phyloP scores from a whole-genome alignment of 2,888 invertebrate genomes.

The Eupithecia exiguata region DNA sequence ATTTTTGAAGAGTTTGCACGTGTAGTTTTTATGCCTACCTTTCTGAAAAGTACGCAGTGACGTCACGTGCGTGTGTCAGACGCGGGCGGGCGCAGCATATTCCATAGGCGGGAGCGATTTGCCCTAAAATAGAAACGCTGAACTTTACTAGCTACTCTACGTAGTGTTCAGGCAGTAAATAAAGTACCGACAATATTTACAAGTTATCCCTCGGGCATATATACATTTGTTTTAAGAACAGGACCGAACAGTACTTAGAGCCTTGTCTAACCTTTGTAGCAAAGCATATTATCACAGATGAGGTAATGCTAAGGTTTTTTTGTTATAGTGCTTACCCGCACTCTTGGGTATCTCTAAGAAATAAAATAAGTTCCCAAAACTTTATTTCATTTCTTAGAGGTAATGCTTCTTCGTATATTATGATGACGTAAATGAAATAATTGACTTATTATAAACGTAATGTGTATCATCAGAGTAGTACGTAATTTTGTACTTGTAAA shows the following conservation, averaged over 20 bases:
- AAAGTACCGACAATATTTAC: background rate
- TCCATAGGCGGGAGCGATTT: constrained; percentile 13
- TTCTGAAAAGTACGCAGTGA: constrained; percentile 38
- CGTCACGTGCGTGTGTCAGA: constrained; percentile 32
- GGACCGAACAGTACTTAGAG: background rate
- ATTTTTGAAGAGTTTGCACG: constrained; percentile 43
- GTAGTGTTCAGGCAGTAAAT: background rate
- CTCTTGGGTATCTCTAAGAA: too few species aligned
- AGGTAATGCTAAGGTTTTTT: too few species aligned
- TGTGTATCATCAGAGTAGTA: background rate
- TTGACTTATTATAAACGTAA: background rate
- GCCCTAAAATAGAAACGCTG: background rate
- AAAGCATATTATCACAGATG: too few species aligned
- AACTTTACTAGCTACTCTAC: background rate
- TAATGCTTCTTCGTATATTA: too few species aligned
- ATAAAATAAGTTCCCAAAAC: too few species aligned
- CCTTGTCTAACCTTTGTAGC: background rate
- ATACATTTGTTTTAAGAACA: background rate
- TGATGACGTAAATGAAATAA: too few species aligned
- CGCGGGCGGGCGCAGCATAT: background rate
- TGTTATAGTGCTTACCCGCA: too few species aligned
- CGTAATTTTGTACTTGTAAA: background rate
- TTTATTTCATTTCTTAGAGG: too few species aligned
- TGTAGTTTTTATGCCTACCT: constrained; percentile 31
- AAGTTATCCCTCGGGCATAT: background rate